Conservation (phyloP, 2,888 invertebrate genomes). For the Drosophila ustulata region DNA sequence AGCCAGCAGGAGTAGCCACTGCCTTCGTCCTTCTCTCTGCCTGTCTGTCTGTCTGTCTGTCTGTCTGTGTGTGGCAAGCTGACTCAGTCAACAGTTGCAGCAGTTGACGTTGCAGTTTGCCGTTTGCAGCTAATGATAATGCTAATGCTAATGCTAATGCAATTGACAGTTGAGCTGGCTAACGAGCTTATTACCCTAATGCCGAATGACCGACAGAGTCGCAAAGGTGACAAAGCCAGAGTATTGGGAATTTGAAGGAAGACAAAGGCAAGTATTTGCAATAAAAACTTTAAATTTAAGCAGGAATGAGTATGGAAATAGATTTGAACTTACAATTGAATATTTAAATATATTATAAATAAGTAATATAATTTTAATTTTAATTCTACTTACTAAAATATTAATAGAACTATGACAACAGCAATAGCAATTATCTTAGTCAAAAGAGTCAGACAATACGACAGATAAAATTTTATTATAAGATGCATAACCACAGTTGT, state of each 20-base stretch:
- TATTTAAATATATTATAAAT: no score
- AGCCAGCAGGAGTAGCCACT: conserved; percentile 1
- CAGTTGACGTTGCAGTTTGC: conserved; percentile 22
- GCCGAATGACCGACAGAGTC: background rate
- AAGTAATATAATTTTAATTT: no score
- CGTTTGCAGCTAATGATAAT: conserved; percentile 35
- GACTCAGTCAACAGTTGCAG: conserved; percentile 36
- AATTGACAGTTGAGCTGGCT: conserved; percentile 46
- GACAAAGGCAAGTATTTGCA: background rate
- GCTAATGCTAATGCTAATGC: conserved; percentile 42
- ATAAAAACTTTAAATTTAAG: background rate
- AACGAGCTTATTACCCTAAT: conserved; percentile 38
- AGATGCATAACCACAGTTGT: no score
- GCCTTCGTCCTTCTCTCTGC: background rate
- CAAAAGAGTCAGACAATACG: no score
- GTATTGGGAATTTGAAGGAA: background rate
- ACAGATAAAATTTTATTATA: no score
- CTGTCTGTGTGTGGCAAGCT: conserved; percentile 2
- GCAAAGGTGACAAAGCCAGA: background rate
- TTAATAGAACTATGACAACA: no score
- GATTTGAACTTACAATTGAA: no score
- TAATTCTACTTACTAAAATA: no score
- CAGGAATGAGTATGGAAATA: no score
- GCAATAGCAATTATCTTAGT: no score
- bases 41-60: background rate